These are phyloP conservation scores for Aspidoscelis tigris DNA, from an alignment of 2,113 vertebrate genomes.

Conservation along the genomic window DNA sequence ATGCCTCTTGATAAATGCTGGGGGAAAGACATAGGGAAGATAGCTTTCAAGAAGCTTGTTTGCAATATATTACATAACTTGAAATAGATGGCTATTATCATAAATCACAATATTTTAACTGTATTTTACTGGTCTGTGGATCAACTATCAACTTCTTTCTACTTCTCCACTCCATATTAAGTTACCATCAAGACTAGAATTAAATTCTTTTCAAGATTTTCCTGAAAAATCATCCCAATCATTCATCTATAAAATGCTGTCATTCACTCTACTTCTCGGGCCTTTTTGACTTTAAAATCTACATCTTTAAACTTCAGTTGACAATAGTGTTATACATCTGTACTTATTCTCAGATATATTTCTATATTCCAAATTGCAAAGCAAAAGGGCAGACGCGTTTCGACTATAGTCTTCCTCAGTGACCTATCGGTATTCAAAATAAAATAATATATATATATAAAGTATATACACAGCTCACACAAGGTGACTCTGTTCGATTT, in stretches of 20 bases:
- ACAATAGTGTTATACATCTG: neutral
- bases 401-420: too few relatives aligned
- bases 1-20: neutral
- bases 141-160: neutral
- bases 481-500: too few relatives aligned
- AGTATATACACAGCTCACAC: too few relatives aligned
- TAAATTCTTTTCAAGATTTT: conserved; percentile 10
- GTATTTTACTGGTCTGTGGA: neutral
- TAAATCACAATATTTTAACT: neutral
- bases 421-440: too few relatives aligned
- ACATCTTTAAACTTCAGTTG: neutral
- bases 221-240: neutral
- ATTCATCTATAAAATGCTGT: neutral
- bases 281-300: neutral
- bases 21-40: neutral
- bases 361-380: neutral
- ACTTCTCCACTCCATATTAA: conserved; percentile 4
- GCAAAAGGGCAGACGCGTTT: too few relatives aligned
- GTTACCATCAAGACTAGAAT: neutral
- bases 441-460: too few relatives aligned
- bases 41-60: neutral
- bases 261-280: neutral
- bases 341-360: neutral
- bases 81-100: neutral
- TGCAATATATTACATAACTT: neutral